Conservation (phyloP, 1,140 invertebrate genomes). For the Dreissena polymorpha region DNA sequence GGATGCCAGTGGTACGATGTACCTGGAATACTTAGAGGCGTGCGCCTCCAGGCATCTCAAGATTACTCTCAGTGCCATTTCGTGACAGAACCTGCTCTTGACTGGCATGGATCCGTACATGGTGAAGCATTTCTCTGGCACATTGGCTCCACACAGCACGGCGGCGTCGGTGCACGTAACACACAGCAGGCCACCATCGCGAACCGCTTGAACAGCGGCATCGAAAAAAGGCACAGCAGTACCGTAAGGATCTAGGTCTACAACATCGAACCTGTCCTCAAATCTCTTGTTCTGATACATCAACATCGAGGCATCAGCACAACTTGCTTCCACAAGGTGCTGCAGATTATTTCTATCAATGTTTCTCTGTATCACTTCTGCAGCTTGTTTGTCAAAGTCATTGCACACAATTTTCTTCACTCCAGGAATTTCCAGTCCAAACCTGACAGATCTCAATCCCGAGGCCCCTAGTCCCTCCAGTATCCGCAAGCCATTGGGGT, state of each 20-base stretch:
- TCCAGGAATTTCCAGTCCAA: constrained; percentile 95
- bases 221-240: constrained; percentile 96
- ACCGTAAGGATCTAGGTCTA: constrained; percentile 99
- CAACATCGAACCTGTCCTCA: constrained; percentile 89
- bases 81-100: constrained; percentile 94
- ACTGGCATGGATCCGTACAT: constrained; percentile 97
- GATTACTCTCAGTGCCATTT: constrained; percentile 96
- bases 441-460: constrained; percentile 96
- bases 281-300: constrained; percentile 85
- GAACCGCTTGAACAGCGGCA: constrained; percentile 87
- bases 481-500: constrained; percentile 80
- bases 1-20: constrained; percentile 94
- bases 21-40: constrained; percentile 95
- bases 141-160: constrained; percentile 94
- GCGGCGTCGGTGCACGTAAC: constrained; percentile 99
- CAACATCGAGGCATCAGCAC: constrained; percentile 76
- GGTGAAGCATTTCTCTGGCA: constrained; percentile 94
- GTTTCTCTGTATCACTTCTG: constrained; percentile 92
- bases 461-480: constrained; percentile 97
- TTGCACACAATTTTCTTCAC: constrained; percentile 94
- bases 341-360: constrained; percentile 89
- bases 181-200: constrained; percentile 85
- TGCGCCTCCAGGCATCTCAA: constrained; percentile 94
- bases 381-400: constrained; percentile 94
- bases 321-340: constrained; percentile 85